Base-by-base conservation (phyloP, 2,888 invertebrate genomes). In the Drosophila macrospina region DNA sequence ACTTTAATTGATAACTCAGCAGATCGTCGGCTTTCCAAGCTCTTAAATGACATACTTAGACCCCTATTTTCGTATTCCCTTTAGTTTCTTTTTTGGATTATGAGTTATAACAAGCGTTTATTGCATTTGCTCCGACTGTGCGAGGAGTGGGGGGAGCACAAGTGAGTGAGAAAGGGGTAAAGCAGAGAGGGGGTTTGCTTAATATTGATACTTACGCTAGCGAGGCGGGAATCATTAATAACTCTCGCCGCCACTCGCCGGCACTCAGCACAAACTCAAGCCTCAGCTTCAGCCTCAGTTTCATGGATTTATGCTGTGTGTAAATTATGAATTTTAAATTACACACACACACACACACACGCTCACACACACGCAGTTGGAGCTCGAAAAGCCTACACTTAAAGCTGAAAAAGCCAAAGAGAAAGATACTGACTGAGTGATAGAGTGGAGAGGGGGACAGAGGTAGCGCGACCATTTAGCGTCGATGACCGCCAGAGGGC, bases 311-410 rank as follows among this genome's bases (percentile, higher is more conserved):
- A 56, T 67, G 62, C 13, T 62, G 39, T 67, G 62, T 52, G 74
- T 86, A 71, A 83, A 86, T 83, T 86, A 88, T 88, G 78, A 83
- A 86, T 76, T 80, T 83, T 83, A 83, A 88, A 86, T 83, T 86
- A 74, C 55, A 56, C 26, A 26, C 64, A 54, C 56, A 55, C 34
- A 37, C 39, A 50, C 56, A 51, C 32, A 32, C 34, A 50, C 44
- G 42, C 24, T n/a, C n/a, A 32, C 42, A 13, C 26, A 37, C 54
- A n/a, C 30, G 13, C 45, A 41, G 16, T 26, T 45, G 42, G n/a
- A 54, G 48, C 59, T 15, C n/a, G 5, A 5, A n/a, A n/a, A 20
- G 30, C 39, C 39, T 51, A 32, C 37, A 51, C 39, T 26, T 15
- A 13, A 28, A 28, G 8, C 44, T 44, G 34, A 11, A 39, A 16